Base-by-base conservation (phyloP, 1,140 invertebrate genomes). In the Bombus pascuorum region DNA sequence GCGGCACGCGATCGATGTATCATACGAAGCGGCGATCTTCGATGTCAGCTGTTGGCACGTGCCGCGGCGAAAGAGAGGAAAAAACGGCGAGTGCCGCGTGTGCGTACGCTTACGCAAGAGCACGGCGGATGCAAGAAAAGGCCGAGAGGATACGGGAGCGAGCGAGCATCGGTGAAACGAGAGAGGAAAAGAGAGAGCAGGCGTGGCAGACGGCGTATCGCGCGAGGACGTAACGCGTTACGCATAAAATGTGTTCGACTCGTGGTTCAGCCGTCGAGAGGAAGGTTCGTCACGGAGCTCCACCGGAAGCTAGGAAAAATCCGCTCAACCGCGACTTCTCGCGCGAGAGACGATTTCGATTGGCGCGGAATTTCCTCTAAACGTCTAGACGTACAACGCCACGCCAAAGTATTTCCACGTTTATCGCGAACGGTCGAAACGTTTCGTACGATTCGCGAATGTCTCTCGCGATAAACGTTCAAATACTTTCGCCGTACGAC, bases 21-120 rank as follows among this genome's bases (percentile, higher is more conserved):
- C 76, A 12, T 28, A 25, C 32, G 83, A 68, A 42, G 28, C 47
- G n/a, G 39, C 34, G 83, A 78, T 59, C 75, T 70, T 53, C 70
- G 65, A 12, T 47, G 84, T 81, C 84, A 81, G 78, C 78, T 81
- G 84, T 81, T 81, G 66, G 84, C 84, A 68, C 84, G 84, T 85
- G 78, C 79, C 78, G 8, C 37, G 65, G 65, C 44, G 28, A 39
- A 42, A 18, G 37, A 74, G 57, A 81, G 32, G 32, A 34, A 85
- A 81, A 81, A 66, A 65, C 75, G 75, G 65, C 15, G 78, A 53
- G 28, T 22, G 39, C 65, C n/a, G 47, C 53, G 76, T 57, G 76
- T 44, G 8, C 83, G 66, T 44, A 13, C 59, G 65, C 78, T 81
- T 85, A 74, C 78, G 84, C 78, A 85, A 85, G 71, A 71, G 28